Evolutionary conservation across 2,113 vertebrate genomes (phyloP).

Genomic region (Tragulus kanchil): DNA sequence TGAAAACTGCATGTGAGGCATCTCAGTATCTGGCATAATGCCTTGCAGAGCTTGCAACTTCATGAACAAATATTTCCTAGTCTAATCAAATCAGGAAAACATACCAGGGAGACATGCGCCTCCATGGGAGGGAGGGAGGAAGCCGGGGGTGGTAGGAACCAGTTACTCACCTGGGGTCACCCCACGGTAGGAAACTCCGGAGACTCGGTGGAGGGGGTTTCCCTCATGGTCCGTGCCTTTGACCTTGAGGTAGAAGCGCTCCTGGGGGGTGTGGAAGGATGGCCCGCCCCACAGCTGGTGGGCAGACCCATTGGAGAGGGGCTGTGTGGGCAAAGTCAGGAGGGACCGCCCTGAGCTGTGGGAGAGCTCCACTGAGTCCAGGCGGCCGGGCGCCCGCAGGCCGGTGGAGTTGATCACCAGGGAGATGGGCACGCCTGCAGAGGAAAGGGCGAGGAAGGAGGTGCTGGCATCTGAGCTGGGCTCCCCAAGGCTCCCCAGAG

Average conservation of each 20-base stretch:
- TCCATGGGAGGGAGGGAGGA: background rate
- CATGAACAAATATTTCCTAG: background rate
- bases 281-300: constrained; percentile 93
- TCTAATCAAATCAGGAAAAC: background rate
- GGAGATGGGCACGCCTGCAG: constrained; percentile 92
- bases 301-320: constrained; percentile 87
- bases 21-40: background rate
- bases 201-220: constrained; percentile 94
- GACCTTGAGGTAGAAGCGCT: constrained; percentile 94
- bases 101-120: background rate
- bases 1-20: background rate
- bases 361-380: constrained; percentile 91
- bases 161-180: constrained; percentile 90
- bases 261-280: constrained; percentile 89
- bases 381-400: constrained; percentile 89
- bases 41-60: background rate
- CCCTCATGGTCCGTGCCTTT: constrained; percentile 92
- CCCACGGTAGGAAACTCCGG: constrained; percentile 95
- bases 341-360: constrained; percentile 90
- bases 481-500: background rate
- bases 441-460: background rate
- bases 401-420: constrained; percentile 93
- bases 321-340: constrained; percentile 85
- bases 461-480: background rate
- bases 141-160: no score